Percentiles rank a stretch among this genome's conserved stretches.
Conservation (phyloP, 2,797 vertebrate genomes). For the Peromyscus melanophrys region DNA sequence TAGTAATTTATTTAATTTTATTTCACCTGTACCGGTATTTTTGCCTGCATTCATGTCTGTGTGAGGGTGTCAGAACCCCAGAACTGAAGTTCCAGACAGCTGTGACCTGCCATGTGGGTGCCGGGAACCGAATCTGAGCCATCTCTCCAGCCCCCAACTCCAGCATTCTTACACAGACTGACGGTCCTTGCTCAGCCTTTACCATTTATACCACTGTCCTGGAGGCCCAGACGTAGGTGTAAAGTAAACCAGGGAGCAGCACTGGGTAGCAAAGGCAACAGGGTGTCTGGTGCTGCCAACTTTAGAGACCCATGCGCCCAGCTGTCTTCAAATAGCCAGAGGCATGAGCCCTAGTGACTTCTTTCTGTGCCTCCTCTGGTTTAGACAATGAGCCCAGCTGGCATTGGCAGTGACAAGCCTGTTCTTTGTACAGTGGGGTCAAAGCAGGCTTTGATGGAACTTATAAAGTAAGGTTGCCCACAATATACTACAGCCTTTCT, state of each 20-base stretch:
- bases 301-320: neutral
- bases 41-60: no score
- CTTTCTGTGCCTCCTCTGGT: neutral
- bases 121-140: no score
- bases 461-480: neutral
- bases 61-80: no score
- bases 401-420: neutral
- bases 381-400: neutral
- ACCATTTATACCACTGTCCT: no score
- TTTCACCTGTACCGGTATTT: no score
- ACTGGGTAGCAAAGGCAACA: neutral
- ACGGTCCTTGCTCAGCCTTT: neutral
- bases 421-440: neutral
- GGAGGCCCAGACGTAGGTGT: neutral
- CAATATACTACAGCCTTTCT: neutral
- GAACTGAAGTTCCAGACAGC: no score
- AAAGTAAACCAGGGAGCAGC: neutral
- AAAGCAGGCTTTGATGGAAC: neutral
- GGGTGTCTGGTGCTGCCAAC: neutral
- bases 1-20: no score
- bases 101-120: no score
- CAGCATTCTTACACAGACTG: neutral
- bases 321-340: neutral
- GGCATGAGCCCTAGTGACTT: accelerated
- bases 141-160: no score